Percentiles rank a stretch among this genome's conserved stretches.
Evolutionary conservation across 2,888 invertebrate species (phyloP).

Genomic region (Oscheius sp.): DNA sequence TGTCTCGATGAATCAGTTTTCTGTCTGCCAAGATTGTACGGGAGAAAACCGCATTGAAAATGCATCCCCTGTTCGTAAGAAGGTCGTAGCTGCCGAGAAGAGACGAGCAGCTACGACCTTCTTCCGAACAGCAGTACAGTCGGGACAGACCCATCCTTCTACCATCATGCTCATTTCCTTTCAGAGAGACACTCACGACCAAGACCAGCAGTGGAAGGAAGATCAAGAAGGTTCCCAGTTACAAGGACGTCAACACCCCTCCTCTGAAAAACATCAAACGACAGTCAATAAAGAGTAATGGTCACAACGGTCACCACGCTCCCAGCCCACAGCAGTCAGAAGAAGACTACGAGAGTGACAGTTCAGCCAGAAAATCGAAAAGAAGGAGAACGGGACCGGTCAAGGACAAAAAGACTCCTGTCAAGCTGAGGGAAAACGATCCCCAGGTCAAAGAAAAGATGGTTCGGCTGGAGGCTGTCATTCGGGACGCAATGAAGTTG

Average conservation of each 20-base stretch:
- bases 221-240: constrained; percentile 46
- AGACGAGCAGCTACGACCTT: constrained; percentile 33
- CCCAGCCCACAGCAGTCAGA: constrained; percentile 10
- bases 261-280: constrained; percentile 17
- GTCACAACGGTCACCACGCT: not conserved
- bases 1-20: too few species aligned
- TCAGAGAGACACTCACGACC: constrained; percentile 7
- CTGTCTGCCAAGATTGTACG: too few species aligned
- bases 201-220: constrained; percentile 54
- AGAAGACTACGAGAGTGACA: constrained; percentile 17
- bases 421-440: constrained; percentile 15
- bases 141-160: constrained; percentile 50
- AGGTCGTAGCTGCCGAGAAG: constrained; percentile 32
- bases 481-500: constrained; percentile 57
- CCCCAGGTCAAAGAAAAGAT: constrained; percentile 45
- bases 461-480: constrained; percentile 44
- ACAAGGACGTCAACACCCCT: constrained; percentile 10
- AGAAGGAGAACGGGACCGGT: constrained; percentile 29
- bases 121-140: constrained; percentile 46
- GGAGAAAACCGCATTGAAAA: too few species aligned
- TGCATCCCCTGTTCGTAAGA: constrained; percentile 46
- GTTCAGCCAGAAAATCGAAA: constrained; percentile 4
- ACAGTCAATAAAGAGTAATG: constrained; percentile 14
- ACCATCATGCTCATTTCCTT: constrained; percentile 1
- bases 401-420: constrained; percentile 6